Evolutionary conservation across 2,113 vertebrate species (phyloP).

Genomic region (Odocoileus hemionus): DNA sequence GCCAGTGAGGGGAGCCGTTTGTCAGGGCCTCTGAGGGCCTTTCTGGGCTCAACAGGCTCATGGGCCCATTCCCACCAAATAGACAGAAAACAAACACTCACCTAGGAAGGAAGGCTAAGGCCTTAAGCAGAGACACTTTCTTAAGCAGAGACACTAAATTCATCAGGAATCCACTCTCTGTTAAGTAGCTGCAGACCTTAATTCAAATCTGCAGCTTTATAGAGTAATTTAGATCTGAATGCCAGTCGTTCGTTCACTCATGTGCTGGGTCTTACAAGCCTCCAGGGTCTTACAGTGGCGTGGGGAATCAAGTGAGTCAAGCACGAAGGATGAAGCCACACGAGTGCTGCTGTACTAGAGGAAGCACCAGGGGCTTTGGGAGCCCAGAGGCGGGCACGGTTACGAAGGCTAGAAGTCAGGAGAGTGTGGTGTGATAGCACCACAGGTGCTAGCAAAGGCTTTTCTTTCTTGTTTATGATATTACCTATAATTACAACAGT

Average conservation of each 20-base stretch:
- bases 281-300: neutral
- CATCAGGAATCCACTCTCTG: neutral
- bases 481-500: neutral
- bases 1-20: neutral
- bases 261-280: neutral
- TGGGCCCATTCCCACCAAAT: neutral
- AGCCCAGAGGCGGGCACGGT: neutral
- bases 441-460: neutral
- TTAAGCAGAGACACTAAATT: neutral
- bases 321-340: neutral
- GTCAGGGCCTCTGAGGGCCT: neutral
- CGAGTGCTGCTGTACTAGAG: accelerated
- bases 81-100: neutral
- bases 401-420: neutral
- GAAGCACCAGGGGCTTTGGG: neutral
- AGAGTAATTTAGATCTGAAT: neutral
- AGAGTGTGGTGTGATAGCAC: neutral
- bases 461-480: neutral
- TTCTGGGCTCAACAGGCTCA: neutral
- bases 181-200: neutral
- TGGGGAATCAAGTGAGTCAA: neutral
- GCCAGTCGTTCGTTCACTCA: neutral
- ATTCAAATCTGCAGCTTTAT: neutral
- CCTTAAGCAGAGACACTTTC: neutral
- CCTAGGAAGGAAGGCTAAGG: neutral